Evolutionary conservation across 2,888 invertebrate genomes (phyloP).

Genomic region (Tupiocoris notatus): DNA sequence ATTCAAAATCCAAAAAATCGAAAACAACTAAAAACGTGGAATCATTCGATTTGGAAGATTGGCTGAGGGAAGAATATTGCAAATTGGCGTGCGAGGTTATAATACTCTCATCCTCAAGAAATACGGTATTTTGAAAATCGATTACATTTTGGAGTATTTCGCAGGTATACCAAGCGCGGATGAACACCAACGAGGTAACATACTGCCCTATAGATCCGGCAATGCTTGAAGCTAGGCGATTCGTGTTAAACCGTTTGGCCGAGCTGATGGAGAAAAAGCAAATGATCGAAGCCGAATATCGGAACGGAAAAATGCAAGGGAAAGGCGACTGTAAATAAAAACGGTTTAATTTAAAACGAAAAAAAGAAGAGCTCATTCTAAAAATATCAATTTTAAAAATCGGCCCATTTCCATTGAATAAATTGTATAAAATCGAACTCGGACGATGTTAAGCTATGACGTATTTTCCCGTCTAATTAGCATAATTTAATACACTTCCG

Average conservation of each 20-base stretch:
- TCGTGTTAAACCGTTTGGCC: slow-evolving; percentile 35
- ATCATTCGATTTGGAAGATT: slow-evolving; percentile 15
- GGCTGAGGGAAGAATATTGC: slow-evolving; percentile 28
- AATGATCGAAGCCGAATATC: slow-evolving; percentile 27
- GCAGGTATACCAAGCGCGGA: neutral
- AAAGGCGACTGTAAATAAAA: slow-evolving; percentile 1
- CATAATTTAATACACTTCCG: no score
- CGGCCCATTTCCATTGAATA: no score
- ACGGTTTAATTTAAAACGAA: no score
- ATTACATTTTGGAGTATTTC: neutral
- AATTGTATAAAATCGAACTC: no score
- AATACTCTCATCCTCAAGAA: neutral
- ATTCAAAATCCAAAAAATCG: neutral
- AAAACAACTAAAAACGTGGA: neutral
- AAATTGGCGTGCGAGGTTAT: slow-evolving; percentile 1
- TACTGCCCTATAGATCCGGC: slow-evolving; percentile 2
- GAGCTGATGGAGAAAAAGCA: slow-evolving; percentile 39
- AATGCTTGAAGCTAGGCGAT: slow-evolving; percentile 33
- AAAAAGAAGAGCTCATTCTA: no score
- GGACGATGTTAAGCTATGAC: no score
- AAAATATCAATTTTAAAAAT: no score
- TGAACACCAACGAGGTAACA: slow-evolving; percentile 29
- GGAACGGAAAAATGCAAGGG: neutral
- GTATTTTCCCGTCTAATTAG: no score
- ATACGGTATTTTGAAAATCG: neutral